These are phyloP conservation scores for Lepus americanus DNA, from an alignment of 2,113 vertebrate genomes.

Conservation along the genomic window DNA sequence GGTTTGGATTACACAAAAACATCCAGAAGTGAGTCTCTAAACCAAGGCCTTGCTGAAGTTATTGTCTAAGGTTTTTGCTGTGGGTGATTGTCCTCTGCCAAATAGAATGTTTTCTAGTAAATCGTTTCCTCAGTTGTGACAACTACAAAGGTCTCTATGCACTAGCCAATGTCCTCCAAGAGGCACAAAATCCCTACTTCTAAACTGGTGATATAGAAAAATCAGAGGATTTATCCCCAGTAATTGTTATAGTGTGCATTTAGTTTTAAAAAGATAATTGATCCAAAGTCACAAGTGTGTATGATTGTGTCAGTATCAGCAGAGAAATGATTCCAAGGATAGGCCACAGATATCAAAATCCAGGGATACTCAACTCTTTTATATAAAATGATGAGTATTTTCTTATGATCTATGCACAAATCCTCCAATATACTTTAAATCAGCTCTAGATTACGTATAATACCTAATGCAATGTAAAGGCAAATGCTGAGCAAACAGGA, in stretches of 20 bases:
- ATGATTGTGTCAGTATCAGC: not conserved
- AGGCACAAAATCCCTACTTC: not conserved
- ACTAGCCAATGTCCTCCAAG: not conserved
- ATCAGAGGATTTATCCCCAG: not conserved
- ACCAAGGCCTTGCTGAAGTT: fast-evolving
- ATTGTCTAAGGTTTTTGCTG: not conserved
- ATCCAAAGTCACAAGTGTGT: not conserved
- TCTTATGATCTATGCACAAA: no score
- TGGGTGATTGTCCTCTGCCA: not conserved
- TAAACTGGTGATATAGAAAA: not conserved
- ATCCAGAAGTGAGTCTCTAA: not conserved
- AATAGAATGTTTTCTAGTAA: not conserved
- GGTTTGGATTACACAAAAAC: not conserved
- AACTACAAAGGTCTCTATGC: not conserved
- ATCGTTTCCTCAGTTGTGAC: fast-evolving
- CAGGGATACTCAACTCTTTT: not conserved
- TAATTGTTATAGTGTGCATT: not conserved
- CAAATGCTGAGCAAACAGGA: not conserved
- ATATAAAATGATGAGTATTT: not conserved
- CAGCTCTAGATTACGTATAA: not conserved
- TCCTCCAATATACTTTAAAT: not conserved
- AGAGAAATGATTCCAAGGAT: not conserved
- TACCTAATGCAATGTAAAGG: not conserved
- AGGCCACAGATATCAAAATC: not conserved
- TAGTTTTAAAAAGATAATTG: not conserved